phyloP scores from a whole-genome alignment of 2,797 vertebrate genomes.

The Schizopygopsis malacanthus region DNA sequence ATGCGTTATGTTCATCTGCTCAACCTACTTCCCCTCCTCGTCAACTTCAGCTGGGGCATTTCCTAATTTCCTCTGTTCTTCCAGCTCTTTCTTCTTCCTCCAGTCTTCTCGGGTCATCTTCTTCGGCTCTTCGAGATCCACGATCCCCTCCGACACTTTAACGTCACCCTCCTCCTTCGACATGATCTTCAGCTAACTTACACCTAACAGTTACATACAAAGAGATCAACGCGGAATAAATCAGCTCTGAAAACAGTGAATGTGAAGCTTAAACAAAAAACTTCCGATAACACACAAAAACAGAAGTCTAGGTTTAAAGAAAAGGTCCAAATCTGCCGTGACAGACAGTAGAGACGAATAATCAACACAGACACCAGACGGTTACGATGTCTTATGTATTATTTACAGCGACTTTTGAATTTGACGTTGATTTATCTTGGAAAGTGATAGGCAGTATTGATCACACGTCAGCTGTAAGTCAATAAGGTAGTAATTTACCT shows the following conservation, averaged over 20 bases:
- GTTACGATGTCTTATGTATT: not conserved
- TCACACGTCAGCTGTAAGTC: not conserved
- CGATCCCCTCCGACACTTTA: constrained; percentile 75
- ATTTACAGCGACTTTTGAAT: not conserved
- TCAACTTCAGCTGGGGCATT: constrained; percentile 98
- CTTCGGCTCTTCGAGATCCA: constrained; percentile 93
- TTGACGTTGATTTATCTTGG: not conserved
- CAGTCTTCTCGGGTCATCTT: constrained; percentile 99
- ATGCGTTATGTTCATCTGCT: not conserved
- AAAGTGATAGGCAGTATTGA: not conserved
- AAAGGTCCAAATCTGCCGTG: not conserved
- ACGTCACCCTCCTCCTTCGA: not conserved
- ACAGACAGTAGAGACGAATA: not conserved
- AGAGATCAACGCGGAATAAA: not conserved
- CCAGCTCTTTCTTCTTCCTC: constrained; percentile 98
- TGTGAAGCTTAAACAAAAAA: not conserved
- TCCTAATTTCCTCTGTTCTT: constrained; percentile 96
- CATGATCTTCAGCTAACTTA: constrained; percentile 10
- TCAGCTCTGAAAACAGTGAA: not conserved
- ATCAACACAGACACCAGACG: not conserved
- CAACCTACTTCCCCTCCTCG: constrained; percentile 96
- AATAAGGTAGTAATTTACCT: not conserved
- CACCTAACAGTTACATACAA: not conserved
- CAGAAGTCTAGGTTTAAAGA: not conserved
- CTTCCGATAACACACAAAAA: not conserved